Evolutionary conservation across 1,140 invertebrate genomes (phyloP), one percentile per base, ranked within the genome.

Genomic region (Drosophila novamexicana): DNA sequence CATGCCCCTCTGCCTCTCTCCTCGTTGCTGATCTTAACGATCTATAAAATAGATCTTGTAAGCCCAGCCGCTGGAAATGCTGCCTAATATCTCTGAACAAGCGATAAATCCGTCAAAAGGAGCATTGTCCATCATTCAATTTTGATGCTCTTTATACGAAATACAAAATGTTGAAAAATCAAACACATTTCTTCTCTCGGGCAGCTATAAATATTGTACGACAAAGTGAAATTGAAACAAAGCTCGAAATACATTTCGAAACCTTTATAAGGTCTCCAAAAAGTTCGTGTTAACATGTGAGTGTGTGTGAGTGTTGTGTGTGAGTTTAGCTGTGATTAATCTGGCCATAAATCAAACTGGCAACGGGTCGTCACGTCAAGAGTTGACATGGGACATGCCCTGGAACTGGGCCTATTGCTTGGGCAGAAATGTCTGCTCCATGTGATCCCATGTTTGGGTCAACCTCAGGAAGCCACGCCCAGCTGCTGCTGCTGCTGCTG

Each of bases 171-270:
- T 54, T 56, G 12, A 37, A 18, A 58, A 67, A 45, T 37, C 34
- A 16, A 63, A 53, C 9, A 18, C 12, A 69, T 39, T 18, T 50
- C 32, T 50, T 50, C n/a, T 34, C 39, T 40, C 7, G 14, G 53
- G 37, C 34, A 22, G 57, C 42, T 16, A 59, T 59, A 59, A 59
- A 47, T 59, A 45, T 59, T 34, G 42, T 34, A 37, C 14, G 52
- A 54, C 34, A 81, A 79, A 88, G 83, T 83, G 83, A 86, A 86
- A 86, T 88, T 86, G 78, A 79, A 81, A 54, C 79, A 86, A 88
- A 88, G 83, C 79, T 88, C 29, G 83, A 83, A 86, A 88, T 68
- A 64, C 79, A 86, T 86, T 88, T 86, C 77, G 79, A 88, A 88
- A 88, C 82, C 75, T 65, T 82, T 18, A 18, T 74, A 77, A 65